Evolutionary conservation across 2,888 invertebrate genomes (phyloP).

Genomic region (Himalopsyche kuldschensis): DNA sequence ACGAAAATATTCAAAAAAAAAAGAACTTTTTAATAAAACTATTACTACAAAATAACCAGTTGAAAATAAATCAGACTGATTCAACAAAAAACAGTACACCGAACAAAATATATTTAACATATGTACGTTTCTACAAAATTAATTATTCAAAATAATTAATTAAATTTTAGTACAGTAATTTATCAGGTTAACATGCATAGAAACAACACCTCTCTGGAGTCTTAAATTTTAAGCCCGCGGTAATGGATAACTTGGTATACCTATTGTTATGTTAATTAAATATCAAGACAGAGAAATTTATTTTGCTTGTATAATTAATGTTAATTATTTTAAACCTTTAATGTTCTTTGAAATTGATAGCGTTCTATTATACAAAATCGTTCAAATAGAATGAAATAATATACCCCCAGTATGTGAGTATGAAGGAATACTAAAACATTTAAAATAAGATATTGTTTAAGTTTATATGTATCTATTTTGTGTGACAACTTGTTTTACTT

Average conservation of each 20-base stretch:
- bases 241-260: background rate
- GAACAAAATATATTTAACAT: background rate
- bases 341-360: background rate
- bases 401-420: too few relatives aligned
- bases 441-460: too few relatives aligned
- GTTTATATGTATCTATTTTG: too few relatives aligned
- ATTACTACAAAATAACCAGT: too few relatives aligned
- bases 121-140: background rate
- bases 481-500: too few relatives aligned
- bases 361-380: background rate
- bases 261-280: background rate
- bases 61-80: background rate
- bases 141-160: background rate
- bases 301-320: background rate
- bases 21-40: too few relatives aligned
- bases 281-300: background rate
- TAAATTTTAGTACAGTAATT: background rate
- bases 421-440: too few relatives aligned
- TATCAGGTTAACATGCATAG: background rate
- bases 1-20: too few relatives aligned
- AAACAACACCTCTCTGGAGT: background rate
- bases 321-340: background rate
- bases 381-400: too few relatives aligned
- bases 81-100: background rate
- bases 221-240: background rate